Evolutionary conservation across 1,140 invertebrate species (phyloP), one percentile per base, ranked within the genome.

Genomic region (Dryas iulia): DNA sequence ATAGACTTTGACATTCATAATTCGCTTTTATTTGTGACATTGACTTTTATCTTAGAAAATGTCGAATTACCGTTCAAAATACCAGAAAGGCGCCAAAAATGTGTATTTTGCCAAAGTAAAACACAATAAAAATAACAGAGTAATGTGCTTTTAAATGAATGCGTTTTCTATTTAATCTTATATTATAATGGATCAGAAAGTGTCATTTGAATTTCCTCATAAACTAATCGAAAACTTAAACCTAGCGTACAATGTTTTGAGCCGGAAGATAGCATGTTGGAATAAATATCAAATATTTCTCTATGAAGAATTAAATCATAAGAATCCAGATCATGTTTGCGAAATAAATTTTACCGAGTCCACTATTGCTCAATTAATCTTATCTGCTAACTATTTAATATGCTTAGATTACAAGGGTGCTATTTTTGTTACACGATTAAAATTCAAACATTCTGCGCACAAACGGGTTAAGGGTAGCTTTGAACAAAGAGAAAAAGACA

Each of bases 231-330:
- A 72, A 35, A 84, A 73, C 24, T 59, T 88, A 54, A 82, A 81
- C 26, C 74, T 88, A 58, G 52, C 59, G 58, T 76, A 79, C 33
- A 79, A 82, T 65, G 25, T 59, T 2, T 67, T 59, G 8, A 83
- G 62, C 53, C 74, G 56, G 6, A 68, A 71, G 47, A 56, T 78
- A 6, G 69, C 79, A 23, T 68, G 86, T 11, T 90, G 85, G 85
- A 89, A 87, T 74, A 86, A 83, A 64, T 84, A 81, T 65, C 81
- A 88, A 79, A 81, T 90, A 72, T 86, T 83, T 61, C 28, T 90
- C 14, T 83, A 83, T 28, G 77, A 82, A 64, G 67, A 79, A 11
- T 28, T 78, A 0, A 73, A 82, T 58, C 79, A 85, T 21, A 66
- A 82, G 26, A 64, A 24, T 26, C 35, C 60, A 21, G 62, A 62